phyloP scores from a whole-genome alignment of 2,797 vertebrate species.

The Thaleichthys pacificus region DNA sequence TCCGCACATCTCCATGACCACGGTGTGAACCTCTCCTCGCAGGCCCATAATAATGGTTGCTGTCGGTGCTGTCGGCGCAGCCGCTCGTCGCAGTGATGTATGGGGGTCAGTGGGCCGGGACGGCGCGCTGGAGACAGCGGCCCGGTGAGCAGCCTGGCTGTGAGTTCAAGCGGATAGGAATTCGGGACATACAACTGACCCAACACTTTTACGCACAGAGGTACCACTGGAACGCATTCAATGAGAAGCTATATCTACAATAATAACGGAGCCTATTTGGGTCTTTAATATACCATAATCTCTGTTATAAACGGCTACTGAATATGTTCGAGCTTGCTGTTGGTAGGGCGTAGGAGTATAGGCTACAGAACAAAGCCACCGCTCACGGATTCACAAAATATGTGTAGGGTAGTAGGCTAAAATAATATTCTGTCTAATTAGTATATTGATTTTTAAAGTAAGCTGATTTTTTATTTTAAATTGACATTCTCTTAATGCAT shows the following conservation, averaged over 20 bases:
- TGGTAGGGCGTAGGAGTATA: no score
- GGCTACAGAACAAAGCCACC: not conserved
- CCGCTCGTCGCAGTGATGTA: slow-evolving; percentile 90
- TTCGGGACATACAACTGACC: slow-evolving; percentile 32
- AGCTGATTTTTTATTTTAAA: no score
- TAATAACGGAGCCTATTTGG: no score
- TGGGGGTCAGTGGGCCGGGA: slow-evolving; percentile 86
- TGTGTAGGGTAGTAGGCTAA: no score
- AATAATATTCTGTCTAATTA: no score
- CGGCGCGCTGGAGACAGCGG: slow-evolving; percentile 77
- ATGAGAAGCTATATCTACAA: not conserved
- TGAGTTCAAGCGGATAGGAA: slow-evolving; percentile 62
- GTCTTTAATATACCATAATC: not conserved
- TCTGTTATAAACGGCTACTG: not conserved
- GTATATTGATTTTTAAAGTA: no score
- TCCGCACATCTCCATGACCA: slow-evolving; percentile 87
- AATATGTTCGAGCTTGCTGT: not conserved
- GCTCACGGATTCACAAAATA: not conserved
- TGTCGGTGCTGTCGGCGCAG: slow-evolving; percentile 87
- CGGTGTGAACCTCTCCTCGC: slow-evolving; percentile 86
- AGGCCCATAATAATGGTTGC: slow-evolving; percentile 92
- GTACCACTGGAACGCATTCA: not conserved
- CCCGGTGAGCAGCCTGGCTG: slow-evolving; percentile 70
- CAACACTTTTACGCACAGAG: slow-evolving; percentile 58
- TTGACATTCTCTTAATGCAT: not conserved